Conservation (phyloP, 2,888 invertebrate species). For the Pristionchus japonicus region DNA sequence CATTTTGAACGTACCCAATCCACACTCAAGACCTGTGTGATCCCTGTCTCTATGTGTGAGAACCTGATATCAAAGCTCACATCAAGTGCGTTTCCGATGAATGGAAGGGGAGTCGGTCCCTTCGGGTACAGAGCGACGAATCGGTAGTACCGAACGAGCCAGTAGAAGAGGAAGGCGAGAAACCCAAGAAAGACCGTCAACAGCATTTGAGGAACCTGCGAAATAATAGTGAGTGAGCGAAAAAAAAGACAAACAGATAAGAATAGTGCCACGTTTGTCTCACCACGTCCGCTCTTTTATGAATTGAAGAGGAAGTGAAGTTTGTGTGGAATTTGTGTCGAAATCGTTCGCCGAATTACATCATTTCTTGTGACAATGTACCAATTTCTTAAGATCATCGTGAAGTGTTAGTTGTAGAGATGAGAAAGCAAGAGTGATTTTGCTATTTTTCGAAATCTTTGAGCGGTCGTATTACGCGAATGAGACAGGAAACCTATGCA, state of each 20-base stretch:
- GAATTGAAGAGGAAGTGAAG: not conserved
- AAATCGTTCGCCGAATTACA: not conserved
- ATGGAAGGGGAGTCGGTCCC: not conserved
- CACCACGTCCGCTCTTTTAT: not conserved
- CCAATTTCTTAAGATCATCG: not conserved
- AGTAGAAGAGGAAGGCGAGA: not conserved
- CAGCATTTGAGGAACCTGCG: not conserved
- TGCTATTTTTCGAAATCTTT: no score
- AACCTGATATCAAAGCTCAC: not conserved
- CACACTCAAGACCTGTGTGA: no score
- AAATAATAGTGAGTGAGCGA: not conserved
- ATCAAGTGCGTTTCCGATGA: not conserved
- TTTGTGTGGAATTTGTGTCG: not conserved
- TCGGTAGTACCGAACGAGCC: not conserved
- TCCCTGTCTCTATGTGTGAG: no score
- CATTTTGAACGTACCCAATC: no score
- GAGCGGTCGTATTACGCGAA: no score
- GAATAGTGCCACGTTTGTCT: not conserved
- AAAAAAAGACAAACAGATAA: not conserved
- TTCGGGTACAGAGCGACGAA: conserved; percentile 10
- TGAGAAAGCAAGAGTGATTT: no score
- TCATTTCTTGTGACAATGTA: not conserved
- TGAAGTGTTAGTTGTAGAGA: not conserved
- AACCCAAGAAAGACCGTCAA: not conserved
- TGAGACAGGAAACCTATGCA: no score